phyloP scores from a whole-genome alignment of 1,140 invertebrate species.

The Drosophila novamexicana region DNA sequence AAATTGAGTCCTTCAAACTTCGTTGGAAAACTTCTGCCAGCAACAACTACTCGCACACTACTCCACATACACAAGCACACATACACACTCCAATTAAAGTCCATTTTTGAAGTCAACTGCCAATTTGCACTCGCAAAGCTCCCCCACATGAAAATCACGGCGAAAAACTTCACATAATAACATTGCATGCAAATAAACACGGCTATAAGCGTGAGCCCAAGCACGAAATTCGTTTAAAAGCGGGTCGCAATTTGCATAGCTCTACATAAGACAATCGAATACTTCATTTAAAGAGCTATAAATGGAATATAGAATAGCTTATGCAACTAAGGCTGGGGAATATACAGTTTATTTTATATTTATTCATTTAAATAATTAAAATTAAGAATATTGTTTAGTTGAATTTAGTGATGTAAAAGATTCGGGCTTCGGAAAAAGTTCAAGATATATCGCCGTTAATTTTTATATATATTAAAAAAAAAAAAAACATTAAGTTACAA shows the following conservation, averaged over 20 bases:
- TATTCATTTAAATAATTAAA: not conserved
- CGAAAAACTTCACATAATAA: conserved; percentile 51
- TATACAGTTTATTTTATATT: not conserved
- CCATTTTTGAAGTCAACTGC: conserved; percentile 75
- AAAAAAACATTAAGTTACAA: too few relatives aligned
- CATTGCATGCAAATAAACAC: conserved; percentile 76
- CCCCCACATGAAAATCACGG: conserved; percentile 8
- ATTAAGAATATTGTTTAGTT: too few relatives aligned
- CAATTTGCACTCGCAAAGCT: conserved; percentile 58
- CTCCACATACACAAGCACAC: conserved; percentile 13
- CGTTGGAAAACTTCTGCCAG: conserved; percentile 49
- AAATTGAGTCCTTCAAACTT: conserved; percentile 78
- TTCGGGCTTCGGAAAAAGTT: too few relatives aligned
- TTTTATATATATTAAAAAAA: too few relatives aligned
- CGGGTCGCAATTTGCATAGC: conserved; percentile 42
- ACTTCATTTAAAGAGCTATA: not conserved
- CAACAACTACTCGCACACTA: conserved; percentile 29
- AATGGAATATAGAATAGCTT: not conserved
- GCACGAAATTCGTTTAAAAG: conserved; percentile 57
- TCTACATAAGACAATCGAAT: conserved; percentile 22
- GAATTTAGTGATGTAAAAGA: too few relatives aligned
- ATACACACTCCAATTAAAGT: conserved; percentile 67
- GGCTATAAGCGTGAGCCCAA: conserved; percentile 45
- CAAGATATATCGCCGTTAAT: too few relatives aligned
- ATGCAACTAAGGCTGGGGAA: too few relatives aligned